Conservation (phyloP, 1,140 invertebrate genomes). For the Lasaia peninsularis region DNA sequence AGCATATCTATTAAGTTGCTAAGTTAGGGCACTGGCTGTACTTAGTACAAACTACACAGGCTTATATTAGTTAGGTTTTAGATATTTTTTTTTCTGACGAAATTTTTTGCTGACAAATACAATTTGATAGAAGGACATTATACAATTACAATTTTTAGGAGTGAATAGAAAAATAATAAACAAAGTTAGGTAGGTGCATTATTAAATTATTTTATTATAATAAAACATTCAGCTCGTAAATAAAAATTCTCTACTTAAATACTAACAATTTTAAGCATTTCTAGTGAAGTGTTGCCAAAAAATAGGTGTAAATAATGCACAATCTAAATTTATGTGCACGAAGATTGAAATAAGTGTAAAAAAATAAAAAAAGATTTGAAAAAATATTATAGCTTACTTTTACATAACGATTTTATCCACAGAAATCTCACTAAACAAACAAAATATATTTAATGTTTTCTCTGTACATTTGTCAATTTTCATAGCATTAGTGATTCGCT, state of each 20-base stretch:
- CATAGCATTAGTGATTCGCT: too few species aligned
- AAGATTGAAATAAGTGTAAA: not conserved
- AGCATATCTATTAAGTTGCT: too few species aligned
- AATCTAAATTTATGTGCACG: not conserved
- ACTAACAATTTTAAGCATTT: conserved; percentile 11
- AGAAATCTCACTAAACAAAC: not conserved
- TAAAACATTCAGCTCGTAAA: conserved; percentile 16
- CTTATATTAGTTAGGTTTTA: too few species aligned
- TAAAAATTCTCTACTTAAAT: conserved; percentile 19
- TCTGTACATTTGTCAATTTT: too few species aligned
- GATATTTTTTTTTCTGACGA: too few species aligned
- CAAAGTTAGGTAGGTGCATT: not conserved
- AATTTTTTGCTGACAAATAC: too few species aligned
- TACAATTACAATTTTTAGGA: not conserved
- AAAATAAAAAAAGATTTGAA: not conserved
- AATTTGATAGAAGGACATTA: too few species aligned
- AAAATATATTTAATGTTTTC: not conserved
- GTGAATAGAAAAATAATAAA: not conserved
- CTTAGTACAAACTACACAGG: too few species aligned
- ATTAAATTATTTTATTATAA: not conserved
- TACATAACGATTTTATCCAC: too few species aligned
- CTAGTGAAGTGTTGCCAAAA: not conserved
- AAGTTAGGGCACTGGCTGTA: too few species aligned
- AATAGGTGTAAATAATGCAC: not conserved
- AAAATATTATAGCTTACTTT: not conserved